Conservation (phyloP, 2,888 invertebrate genomes). For the Eupeodes luniger region DNA sequence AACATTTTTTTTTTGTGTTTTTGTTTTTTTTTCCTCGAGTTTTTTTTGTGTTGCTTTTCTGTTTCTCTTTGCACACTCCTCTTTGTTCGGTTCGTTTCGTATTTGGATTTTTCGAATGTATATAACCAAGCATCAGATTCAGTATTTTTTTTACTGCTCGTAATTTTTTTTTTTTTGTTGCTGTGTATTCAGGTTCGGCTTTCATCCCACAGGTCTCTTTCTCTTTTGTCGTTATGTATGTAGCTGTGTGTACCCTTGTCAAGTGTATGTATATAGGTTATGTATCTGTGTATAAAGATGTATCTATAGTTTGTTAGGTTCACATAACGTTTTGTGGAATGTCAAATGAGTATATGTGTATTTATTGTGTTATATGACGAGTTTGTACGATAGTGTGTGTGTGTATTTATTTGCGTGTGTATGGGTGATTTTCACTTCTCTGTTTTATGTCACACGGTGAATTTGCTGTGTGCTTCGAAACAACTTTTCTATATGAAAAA, state of each 20-base stretch:
- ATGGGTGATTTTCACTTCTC: conserved; percentile 68
- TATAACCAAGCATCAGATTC: conserved; percentile 72
- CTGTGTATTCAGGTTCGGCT: conserved; percentile 74
- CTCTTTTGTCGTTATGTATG: conserved; percentile 65
- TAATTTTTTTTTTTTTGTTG: conserved; percentile 45
- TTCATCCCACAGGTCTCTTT: conserved; percentile 76
- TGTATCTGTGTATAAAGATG: conserved; percentile 46
- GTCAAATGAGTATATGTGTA: conserved; percentile 63
- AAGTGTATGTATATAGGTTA: conserved; percentile 65
- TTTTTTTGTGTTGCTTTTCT: conserved; percentile 53
- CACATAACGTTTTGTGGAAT: conserved; percentile 76
- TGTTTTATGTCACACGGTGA: conserved; percentile 65
- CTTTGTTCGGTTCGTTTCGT: conserved; percentile 71
- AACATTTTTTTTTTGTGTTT: conserved; percentile 69
- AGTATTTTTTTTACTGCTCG: conserved; percentile 58
- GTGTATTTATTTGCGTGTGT: neutral
- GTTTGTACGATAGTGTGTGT: neutral
- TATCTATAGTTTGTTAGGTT: conserved; percentile 45
- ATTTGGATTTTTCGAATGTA: conserved; percentile 68
- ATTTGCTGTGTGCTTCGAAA: conserved; percentile 46
- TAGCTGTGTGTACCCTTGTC: conserved; percentile 43
- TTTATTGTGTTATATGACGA: conserved; percentile 11
- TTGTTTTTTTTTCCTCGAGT: conserved; percentile 58
- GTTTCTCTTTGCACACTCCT: conserved; percentile 74
- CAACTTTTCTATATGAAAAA: conserved; percentile 65